Percentiles rank a stretch among this genome's conserved stretches.
phyloP scores from a whole-genome alignment of 2,888 invertebrate genomes.

The Kryphioiulus occultus region DNA sequence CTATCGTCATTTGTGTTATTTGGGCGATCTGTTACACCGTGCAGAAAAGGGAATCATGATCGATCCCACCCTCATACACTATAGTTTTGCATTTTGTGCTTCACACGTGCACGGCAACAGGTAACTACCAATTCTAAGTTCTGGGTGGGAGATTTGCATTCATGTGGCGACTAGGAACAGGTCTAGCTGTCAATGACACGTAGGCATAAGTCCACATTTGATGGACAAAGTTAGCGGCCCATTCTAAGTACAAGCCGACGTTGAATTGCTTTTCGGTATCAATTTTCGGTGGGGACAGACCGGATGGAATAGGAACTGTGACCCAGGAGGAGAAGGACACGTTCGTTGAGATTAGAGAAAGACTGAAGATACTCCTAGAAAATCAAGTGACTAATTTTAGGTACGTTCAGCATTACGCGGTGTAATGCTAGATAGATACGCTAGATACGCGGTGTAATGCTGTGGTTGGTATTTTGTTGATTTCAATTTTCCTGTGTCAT shows the following conservation, averaged over 20 bases:
- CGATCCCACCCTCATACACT: conserved; percentile 98
- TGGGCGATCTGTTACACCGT: conserved; percentile 91
- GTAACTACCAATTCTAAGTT: conserved; percentile 66
- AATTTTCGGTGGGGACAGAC: conserved; percentile 69
- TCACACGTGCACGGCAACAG: conserved; percentile 99
- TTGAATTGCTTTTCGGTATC: conserved; percentile 43
- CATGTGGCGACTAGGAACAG: no score
- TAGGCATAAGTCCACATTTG: background rate
- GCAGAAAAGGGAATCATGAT: conserved; percentile 95
- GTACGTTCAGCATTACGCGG: conserved; percentile 62
- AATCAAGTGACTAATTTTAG: conserved; percentile 99
- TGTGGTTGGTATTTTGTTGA: background rate
- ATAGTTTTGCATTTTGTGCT: conserved; percentile 99
- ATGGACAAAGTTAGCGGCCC: background rate
- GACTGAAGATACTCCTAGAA: conserved; percentile 89
- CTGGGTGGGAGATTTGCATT: no score
- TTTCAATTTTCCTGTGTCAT: background rate
- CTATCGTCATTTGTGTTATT: conserved; percentile 94
- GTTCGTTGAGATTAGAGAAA: conserved; percentile 96
- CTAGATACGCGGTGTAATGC: no score
- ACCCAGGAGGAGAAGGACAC: conserved; percentile 97
- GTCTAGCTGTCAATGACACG: background rate
- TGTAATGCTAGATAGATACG: no score
- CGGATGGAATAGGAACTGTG: conserved; percentile 98
- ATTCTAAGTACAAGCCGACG: conserved; percentile 37